A percentile compares a stretch with the other conserved stretches of the same genome.
Conservation (phyloP, 2,888 invertebrate genomes). For the Dastarcus helophoroides region DNA sequence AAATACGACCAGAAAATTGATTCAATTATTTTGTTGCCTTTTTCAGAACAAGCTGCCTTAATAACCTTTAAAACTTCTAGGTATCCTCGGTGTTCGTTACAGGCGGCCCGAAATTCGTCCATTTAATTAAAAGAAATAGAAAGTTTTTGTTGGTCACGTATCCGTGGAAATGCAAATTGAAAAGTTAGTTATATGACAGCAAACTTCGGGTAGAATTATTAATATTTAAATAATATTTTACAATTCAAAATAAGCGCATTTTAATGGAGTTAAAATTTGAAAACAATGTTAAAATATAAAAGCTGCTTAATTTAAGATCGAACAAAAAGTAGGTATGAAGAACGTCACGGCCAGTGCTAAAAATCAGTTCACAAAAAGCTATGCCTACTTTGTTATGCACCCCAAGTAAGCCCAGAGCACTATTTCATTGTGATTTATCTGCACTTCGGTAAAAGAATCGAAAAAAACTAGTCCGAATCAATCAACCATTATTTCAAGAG, state of each 20-base stretch:
- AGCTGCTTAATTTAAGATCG: constrained; percentile 14
- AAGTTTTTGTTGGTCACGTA: constrained; percentile 15
- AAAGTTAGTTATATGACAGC: constrained; percentile 16
- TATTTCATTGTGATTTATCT: constrained; percentile 41
- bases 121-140: constrained; percentile 13
- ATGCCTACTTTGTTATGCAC: constrained; percentile 38
- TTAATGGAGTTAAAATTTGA: constrained; percentile 26
- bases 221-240: constrained; percentile 29
- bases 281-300: constrained; percentile 22
- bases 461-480: constrained; percentile 40
- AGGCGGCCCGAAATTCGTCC: too few species aligned
- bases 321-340: constrained; percentile 18
- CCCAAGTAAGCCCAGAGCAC: constrained; percentile 32
- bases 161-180: constrained; percentile 16
- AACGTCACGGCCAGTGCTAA: constrained; percentile 20
- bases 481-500: constrained; percentile 39
- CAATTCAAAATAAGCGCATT: constrained; percentile 32
- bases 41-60: too few species aligned
- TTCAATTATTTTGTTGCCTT: too few species aligned
- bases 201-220: constrained; percentile 24
- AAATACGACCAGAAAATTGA: too few species aligned
- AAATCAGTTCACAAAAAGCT: constrained; percentile 33
- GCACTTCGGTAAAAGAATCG: constrained; percentile 39
- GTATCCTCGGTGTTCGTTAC: too few species aligned
- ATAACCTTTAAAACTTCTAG: too few species aligned